These are phyloP conservation scores for Phycodurus eques DNA, from an alignment of 2,113 vertebrate species.

Conservation along the genomic window DNA sequence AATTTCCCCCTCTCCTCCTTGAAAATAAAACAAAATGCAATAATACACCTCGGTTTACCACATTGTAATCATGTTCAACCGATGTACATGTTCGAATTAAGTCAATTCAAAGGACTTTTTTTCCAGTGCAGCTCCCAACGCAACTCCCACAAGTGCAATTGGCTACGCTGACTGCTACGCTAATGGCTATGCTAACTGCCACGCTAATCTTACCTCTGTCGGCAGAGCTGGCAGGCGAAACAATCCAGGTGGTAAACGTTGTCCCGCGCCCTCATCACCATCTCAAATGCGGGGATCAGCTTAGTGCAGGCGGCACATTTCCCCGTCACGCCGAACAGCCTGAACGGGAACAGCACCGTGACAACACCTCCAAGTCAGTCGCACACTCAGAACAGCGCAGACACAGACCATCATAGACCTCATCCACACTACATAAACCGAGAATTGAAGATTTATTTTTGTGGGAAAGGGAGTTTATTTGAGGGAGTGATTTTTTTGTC, in stretches of 20 bases:
- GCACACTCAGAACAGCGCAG: neutral
- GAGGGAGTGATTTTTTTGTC: no score
- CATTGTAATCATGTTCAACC: no score
- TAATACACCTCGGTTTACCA: no score
- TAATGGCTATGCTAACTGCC: constrained; percentile 35
- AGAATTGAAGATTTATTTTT: no score
- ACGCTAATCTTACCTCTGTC: constrained; percentile 90
- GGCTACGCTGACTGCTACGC: neutral
- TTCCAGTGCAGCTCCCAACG: neutral
- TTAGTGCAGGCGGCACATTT: constrained; percentile 99
- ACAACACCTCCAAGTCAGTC: neutral
- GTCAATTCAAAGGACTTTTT: no score
- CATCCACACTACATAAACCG: no score
- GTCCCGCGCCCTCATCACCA: constrained; percentile 99
- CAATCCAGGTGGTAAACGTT: constrained; percentile 99
- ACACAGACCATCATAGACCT: no score
- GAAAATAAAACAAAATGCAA: no score
- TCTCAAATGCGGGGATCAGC: constrained; percentile 98
- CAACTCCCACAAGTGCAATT: neutral
- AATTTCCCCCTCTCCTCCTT: no score
- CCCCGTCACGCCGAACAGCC: constrained; percentile 97
- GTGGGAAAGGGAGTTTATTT: no score
- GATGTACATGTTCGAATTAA: no score
- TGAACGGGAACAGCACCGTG: constrained; percentile 55
- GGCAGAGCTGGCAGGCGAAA: constrained; percentile 99